Base-by-base conservation (phyloP, 2,797 vertebrate species). In the Sternotherus odoratus region DNA sequence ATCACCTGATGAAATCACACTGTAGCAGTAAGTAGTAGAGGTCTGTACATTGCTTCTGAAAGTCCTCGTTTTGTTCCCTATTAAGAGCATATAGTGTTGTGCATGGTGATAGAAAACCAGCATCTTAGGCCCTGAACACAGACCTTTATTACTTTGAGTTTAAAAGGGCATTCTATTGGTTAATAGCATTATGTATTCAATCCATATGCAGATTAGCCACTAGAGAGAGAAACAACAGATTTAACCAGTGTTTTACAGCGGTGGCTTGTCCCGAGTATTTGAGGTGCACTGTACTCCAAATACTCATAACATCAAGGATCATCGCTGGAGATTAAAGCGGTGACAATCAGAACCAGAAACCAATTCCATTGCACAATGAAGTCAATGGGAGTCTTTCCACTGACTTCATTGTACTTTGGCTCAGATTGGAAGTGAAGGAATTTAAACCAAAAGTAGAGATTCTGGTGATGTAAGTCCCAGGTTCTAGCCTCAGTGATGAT, bases 91-190 rank as follows among this genome's bases (percentile, higher is more conserved):
- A 19, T 26, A 72, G 36, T 43, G 23, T 23, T 72, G 21, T 72
- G 16, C 36, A 43, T 39, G 66, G 66, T 24, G 21, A 12, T 43
- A 72, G 39, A 72, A 72, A 10, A 19, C 39, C 30, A 86, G 30
- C 17, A 50, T 30, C 36, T 39, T 54, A 78, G 50, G 79, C 48
- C 56, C 92, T 50, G 91, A 78, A 46, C 66, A 9, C 36, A 91
- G 82, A 63, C 12, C 28, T 89, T 88, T 78, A 83, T 77, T 66
- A 79, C 36, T 89, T 43, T 57, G 82, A 92, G 84, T 88, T 81
- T 15, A 1, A 39, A 28, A 46, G 79, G 85, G 63, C n/a, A 86
- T 26, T 16, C 83, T 75, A 43, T 11, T 26, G 85, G 72, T 50
- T 72, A 21, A 43, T 72, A 66, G 8, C 33, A 43, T 12, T 74